Evolutionary conservation across 2,888 invertebrate genomes (phyloP).

Genomic region (Drosophila lutescens): DNA sequence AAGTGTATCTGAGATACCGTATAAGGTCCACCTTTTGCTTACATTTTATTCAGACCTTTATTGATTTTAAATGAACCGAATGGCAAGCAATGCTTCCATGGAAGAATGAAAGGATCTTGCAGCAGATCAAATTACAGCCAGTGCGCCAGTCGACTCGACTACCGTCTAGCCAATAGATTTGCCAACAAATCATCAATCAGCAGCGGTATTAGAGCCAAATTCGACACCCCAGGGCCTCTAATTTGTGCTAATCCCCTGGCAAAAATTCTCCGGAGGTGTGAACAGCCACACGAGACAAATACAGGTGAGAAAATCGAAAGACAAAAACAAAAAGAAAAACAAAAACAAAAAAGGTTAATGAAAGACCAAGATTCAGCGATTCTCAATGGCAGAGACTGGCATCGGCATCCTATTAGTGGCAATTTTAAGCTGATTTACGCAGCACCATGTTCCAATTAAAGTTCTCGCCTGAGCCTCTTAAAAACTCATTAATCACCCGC

Average conservation of each 20-base stretch:
- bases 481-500: conserved; percentile 84
- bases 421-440: conserved; percentile 82
- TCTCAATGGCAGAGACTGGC: conserved; percentile 26
- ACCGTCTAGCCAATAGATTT: conserved; percentile 71
- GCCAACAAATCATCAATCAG: conserved; percentile 75
- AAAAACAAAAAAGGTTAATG: not conserved
- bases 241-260: conserved; percentile 51
- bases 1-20: not conserved
- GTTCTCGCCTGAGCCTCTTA: conserved; percentile 82
- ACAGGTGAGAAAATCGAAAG: conserved; percentile 1
- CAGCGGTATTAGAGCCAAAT: conserved; percentile 13
- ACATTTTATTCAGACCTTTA: conserved; percentile 65
- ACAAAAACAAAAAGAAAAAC: not conserved
- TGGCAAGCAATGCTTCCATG: conserved; percentile 22
- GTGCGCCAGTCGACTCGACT: conserved; percentile 8
- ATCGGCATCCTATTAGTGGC: conserved; percentile 79
- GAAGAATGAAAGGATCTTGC: conserved; percentile 13
- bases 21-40: not conserved
- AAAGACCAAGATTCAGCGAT: not conserved
- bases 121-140: not conserved
- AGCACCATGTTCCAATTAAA: conserved; percentile 82
- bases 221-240: conserved; percentile 33
- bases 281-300: conserved; percentile 52
- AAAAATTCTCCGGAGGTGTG: conserved; percentile 52
- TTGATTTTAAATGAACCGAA: conserved; percentile 82